Evolutionary conservation across 2,113 vertebrate species (phyloP).

Genomic region (Pogona vitticeps): DNA sequence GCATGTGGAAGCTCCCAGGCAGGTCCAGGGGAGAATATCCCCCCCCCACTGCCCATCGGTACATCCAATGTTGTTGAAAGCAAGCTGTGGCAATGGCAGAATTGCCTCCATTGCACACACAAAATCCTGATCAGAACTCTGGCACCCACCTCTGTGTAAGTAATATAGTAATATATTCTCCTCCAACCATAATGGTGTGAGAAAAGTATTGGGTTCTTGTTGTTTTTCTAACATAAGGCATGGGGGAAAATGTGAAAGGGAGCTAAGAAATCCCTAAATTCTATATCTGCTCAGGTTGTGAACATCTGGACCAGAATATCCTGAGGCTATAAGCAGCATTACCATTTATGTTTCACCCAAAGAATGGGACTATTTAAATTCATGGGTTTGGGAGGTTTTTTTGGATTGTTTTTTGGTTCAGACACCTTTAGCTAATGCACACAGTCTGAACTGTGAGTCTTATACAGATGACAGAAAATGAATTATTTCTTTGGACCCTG

Average conservation of each 20-base stretch:
- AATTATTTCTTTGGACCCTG: slow-evolving; percentile 24
- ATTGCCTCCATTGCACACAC: neutral
- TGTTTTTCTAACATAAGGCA: neutral
- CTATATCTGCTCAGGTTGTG: neutral
- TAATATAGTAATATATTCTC: neutral
- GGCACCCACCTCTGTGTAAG: neutral
- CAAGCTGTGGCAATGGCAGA: neutral
- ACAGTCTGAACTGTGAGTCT: slow-evolving; percentile 29
- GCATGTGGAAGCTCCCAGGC: neutral
- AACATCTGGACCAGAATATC: slow-evolving; percentile 26
- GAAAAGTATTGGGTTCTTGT: neutral
- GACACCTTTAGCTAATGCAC: slow-evolving; percentile 17
- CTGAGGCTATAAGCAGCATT: slow-evolving; percentile 12
- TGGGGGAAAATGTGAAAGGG: neutral
- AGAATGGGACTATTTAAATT: slow-evolving; percentile 30
- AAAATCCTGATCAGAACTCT: neutral
- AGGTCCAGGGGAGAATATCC: neutral
- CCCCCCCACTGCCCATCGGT: neutral
- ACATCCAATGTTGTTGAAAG: neutral
- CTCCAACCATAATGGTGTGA: neutral
- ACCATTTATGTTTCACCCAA: slow-evolving; percentile 19
- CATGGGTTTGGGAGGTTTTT: neutral
- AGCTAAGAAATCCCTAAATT: neutral
- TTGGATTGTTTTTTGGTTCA: slow-evolving; percentile 16
- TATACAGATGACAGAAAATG: slow-evolving; percentile 38